A percentile compares a stretch with the other conserved stretches of the same genome.
These are phyloP conservation scores for Drosophila sulfurigaster DNA, from an alignment of 1,140 invertebrate species.

Conservation along the genomic window DNA sequence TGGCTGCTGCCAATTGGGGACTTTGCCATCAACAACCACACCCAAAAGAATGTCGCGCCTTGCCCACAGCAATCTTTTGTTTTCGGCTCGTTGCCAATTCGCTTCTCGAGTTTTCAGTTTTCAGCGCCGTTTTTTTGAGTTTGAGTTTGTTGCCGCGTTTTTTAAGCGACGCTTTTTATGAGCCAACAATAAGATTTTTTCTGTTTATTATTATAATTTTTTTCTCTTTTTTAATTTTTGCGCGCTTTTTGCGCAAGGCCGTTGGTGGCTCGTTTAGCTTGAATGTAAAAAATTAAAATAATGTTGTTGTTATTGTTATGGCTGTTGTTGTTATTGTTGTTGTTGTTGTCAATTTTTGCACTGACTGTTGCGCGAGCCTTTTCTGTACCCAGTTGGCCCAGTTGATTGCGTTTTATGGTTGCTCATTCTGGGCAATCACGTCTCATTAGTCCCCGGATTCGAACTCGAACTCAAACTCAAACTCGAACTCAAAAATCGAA, in stretches of 20 bases:
- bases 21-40: constrained; percentile 22
- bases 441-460: constrained; percentile 43
- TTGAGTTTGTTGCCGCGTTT: constrained; percentile 25
- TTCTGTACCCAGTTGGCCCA: constrained; percentile 34
- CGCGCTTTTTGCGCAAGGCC: constrained; percentile 45
- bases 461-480: background rate
- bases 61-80: constrained; percentile 43
- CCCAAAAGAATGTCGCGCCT: constrained; percentile 49
- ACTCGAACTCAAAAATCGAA: background rate
- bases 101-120: constrained; percentile 31
- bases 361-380: constrained; percentile 25
- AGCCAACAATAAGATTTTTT: constrained; percentile 49
- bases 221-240: background rate
- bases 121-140: background rate
- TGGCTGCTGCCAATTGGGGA: no score
- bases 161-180: constrained; percentile 42
- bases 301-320: constrained; percentile 27
- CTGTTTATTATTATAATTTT: constrained; percentile 18
- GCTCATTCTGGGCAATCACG: constrained; percentile 44
- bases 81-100: constrained; percentile 32
- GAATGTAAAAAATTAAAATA: constrained; percentile 39
- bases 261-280: constrained; percentile 37
- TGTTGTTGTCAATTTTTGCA: background rate
- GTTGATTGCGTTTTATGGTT: constrained; percentile 45
- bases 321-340: constrained; percentile 7